These are phyloP conservation scores for Galemys pyrenaicus DNA, from an alignment of 2,113 vertebrate genomes.

Conservation along the genomic window DNA sequence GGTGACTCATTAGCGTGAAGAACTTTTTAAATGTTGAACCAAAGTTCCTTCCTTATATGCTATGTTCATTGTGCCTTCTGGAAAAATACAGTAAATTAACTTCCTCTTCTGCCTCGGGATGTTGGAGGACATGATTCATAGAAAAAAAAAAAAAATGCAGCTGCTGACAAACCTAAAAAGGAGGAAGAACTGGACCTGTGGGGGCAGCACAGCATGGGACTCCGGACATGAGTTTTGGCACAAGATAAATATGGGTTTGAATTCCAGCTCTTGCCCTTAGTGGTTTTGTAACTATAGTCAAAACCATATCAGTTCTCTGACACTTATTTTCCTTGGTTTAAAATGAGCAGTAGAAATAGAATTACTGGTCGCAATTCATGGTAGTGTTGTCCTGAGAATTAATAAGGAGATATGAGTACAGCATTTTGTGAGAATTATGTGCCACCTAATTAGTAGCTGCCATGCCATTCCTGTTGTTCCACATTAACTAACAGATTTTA, in stretches of 20 bases:
- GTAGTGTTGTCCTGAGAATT: background rate
- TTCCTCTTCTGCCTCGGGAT: background rate
- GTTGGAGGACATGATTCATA: background rate
- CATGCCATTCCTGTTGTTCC: background rate
- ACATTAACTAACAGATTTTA: background rate
- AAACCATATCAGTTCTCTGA: background rate
- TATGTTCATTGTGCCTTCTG: background rate
- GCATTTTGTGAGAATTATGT: background rate
- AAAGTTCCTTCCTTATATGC: background rate
- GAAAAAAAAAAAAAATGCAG: background rate
- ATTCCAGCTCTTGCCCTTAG: background rate
- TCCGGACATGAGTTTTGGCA: background rate
- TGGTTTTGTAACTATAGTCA: background rate
- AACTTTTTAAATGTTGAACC: background rate
- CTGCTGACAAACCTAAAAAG: background rate
- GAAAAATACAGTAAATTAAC: background rate
- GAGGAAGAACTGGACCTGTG: background rate
- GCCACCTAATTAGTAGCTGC: background rate
- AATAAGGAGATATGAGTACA: rapidly evolving
- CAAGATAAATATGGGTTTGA: background rate
- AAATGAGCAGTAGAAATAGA: background rate
- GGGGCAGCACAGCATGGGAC: background rate
- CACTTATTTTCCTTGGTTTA: background rate
- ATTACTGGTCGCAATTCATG: background rate
- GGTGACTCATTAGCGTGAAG: background rate